Base-by-base conservation (phyloP, 2,888 invertebrate genomes). In the Meteorus colon region DNA sequence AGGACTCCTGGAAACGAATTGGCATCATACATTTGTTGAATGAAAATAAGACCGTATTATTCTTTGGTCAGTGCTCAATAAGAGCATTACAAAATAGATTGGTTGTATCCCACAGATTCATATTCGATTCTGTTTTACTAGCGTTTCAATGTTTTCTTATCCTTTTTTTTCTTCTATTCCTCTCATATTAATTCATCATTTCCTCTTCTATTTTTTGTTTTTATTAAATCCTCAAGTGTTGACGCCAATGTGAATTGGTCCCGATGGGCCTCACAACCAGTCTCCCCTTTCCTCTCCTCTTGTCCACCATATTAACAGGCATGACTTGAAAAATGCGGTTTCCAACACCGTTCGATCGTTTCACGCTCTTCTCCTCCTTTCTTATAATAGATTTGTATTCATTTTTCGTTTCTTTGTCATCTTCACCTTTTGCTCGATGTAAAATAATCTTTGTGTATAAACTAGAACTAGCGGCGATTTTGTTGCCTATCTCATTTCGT, bases 281-380 rank as follows among this genome's bases (percentile, higher is more conserved):
- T 34, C 55, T 19, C 24, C 6, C 10, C 24, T 24, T 12, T 19
- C 24, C 55, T 19, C 48, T 73, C 77, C 80, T 79, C 82, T 83
- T 82, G 82, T 82, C 82, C 82, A 80, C 84, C 85, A 85, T 86
- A 88, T 88, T 87, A 88, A 86, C 87, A 84, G 85, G 86, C 87
- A 86, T 88, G 87, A 88, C 86, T 88, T 86, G 87, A 88, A 87
- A 88, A 88, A 88, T 88, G 86, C 84, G 86, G 85, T 86, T 87
- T 85, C 86, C 86, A 88, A 88, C 86, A 87, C 87, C 85, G 79
- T 82, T 80, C 82, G 80, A 81, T 78, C 81, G 81, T 82, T 81
- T 81, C 19, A 16, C 60, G 51, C 63, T 45, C 24, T 16, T 66
- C 69, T 34, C 45, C 37, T 68, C 74, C 67, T 74, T 41, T 63